A percentile compares a stretch with the other conserved stretches of the same genome.
Conservation (phyloP, 2,888 invertebrate species). For the Saturnia japonica region DNA sequence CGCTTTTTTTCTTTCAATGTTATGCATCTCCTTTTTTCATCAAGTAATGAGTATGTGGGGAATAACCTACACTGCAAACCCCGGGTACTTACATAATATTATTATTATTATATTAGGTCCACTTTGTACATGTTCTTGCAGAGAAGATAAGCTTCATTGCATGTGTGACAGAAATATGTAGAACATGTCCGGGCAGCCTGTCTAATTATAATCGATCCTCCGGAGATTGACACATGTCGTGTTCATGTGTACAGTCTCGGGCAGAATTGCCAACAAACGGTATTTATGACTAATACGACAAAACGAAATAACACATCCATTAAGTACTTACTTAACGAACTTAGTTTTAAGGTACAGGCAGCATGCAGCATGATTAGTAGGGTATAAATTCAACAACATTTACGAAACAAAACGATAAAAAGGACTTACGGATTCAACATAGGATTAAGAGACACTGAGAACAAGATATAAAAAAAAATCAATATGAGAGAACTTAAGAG, state of each 20-base stretch:
- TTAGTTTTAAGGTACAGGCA: neutral
- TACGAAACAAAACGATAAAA: too few species aligned
- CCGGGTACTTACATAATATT: neutral
- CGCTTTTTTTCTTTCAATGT: neutral
- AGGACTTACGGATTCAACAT: too few species aligned
- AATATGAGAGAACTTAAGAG: too few species aligned
- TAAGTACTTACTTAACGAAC: too few species aligned
- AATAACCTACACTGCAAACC: neutral
- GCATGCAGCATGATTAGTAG: too few species aligned
- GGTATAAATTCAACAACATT: too few species aligned
- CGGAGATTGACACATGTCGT: constrained; percentile 57
- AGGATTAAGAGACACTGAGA: too few species aligned
- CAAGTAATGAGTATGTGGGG: neutral
- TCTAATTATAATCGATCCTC: constrained; percentile 60
- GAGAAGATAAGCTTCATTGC: neutral
- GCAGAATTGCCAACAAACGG: constrained; percentile 3
- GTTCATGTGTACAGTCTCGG: constrained; percentile 33
- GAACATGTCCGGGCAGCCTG: constrained; percentile 43
- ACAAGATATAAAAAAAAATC: too few species aligned
- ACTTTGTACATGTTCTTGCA: neutral
- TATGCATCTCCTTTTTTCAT: neutral
- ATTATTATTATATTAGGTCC: neutral
- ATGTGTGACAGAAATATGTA: constrained; percentile 40
- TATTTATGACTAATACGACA: neutral
- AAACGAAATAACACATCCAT: neutral